phyloP scores from a whole-genome alignment of 2,888 invertebrate genomes.

The Cordilura impudica region DNA sequence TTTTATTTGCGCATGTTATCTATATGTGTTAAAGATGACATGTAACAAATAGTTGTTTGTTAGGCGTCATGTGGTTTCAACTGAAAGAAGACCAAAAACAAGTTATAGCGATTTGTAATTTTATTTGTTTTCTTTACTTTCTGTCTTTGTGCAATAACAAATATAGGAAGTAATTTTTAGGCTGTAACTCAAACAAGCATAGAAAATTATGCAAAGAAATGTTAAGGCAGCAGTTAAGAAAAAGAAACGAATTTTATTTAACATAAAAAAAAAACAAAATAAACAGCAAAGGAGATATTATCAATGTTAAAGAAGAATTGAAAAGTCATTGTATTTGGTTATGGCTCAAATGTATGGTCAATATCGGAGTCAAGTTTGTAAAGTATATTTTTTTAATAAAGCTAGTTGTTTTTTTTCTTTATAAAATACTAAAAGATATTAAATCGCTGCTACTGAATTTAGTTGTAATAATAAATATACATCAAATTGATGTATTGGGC shows the following conservation, averaged over 20 bases:
- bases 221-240: neutral
- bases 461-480: no score
- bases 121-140: neutral
- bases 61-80: slow-evolving; percentile 59
- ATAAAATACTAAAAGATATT: no score
- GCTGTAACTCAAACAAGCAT: slow-evolving; percentile 16
- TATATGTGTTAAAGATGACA: slow-evolving; percentile 59
- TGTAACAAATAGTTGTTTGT: slow-evolving; percentile 62
- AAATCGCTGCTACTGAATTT: no score
- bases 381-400: no score
- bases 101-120: slow-evolving; percentile 42
- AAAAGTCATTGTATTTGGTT: slow-evolving; percentile 33
- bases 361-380: no score
- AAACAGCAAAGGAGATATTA: slow-evolving; percentile 48
- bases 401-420: no score
- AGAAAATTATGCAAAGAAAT: slow-evolving; percentile 34
- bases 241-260: neutral
- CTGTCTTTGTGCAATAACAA: neutral
- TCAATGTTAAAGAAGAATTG: slow-evolving; percentile 20
- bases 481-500: no score
- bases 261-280: slow-evolving; percentile 2
- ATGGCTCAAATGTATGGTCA: no score
- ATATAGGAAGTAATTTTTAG: slow-evolving; percentile 48
- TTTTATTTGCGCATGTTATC: slow-evolving; percentile 48
- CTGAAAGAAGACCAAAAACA: slow-evolving; percentile 55